A percentile compares a stretch with the other conserved stretches of the same genome.
phyloP scores from a whole-genome alignment of 2,888 invertebrate genomes.

The Diplolepis rosae region DNA sequence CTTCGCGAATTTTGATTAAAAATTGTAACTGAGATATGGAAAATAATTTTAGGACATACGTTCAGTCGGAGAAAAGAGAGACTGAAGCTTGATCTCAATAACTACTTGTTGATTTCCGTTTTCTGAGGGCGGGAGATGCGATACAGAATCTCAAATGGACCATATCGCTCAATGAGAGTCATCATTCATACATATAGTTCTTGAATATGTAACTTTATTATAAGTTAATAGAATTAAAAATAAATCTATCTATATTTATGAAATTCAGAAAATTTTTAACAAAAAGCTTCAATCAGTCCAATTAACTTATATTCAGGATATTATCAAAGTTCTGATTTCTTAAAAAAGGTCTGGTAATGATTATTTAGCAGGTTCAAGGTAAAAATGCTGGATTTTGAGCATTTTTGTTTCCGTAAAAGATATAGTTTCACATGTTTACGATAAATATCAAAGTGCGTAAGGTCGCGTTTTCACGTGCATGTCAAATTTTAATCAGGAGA shows the following conservation, averaged over 20 bases:
- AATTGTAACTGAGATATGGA: background rate
- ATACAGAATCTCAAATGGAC: slow-evolving; percentile 17
- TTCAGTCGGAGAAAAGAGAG: background rate
- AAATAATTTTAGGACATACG: background rate
- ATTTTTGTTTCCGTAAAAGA: background rate
- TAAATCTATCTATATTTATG: too few relatives aligned
- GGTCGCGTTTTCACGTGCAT: background rate
- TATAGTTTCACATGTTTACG: background rate
- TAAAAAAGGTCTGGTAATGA: too few relatives aligned
- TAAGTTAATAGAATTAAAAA: too few relatives aligned
- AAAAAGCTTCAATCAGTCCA: too few relatives aligned
- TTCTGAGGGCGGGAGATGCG: background rate
- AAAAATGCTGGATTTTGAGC: background rate
- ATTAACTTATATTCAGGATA: too few relatives aligned
- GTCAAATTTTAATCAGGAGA: background rate
- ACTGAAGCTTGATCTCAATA: background rate
- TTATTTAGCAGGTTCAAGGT: background rate
- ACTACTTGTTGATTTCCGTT: background rate
- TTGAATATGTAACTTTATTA: too few relatives aligned
- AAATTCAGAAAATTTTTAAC: too few relatives aligned
- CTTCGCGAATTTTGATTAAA: background rate
- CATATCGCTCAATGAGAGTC: background rate
- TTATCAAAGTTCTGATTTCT: too few relatives aligned
- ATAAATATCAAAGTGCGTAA: background rate
- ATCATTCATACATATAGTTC: too few relatives aligned